Evolutionary conservation across 2,797 vertebrate genomes (phyloP).

Genomic region (Hydrophis major): DNA sequence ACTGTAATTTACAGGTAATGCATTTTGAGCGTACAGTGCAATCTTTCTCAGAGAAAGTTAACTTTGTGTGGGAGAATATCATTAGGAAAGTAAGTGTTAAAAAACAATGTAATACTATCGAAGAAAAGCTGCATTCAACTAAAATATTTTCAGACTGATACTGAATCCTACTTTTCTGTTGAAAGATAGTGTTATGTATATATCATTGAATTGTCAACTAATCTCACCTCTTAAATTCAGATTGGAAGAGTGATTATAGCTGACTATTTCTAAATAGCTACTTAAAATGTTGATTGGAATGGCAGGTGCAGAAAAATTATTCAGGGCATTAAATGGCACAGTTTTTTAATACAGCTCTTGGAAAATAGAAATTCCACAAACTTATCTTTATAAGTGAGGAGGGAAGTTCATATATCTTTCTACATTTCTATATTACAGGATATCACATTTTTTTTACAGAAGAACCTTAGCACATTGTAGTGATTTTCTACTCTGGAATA

Average conservation of each 20-base stretch:
- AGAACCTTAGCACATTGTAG: background rate
- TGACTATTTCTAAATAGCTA: background rate
- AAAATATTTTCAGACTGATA: background rate
- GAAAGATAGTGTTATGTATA: background rate
- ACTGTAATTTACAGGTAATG: background rate
- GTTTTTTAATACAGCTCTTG: background rate
- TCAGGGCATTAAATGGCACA: background rate
- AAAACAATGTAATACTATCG: background rate
- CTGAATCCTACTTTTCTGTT: background rate
- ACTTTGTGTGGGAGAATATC: background rate
- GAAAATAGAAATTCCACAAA: background rate
- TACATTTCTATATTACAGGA: background rate
- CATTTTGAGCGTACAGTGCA: background rate
- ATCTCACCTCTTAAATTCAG: background rate
- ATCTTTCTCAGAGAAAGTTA: background rate
- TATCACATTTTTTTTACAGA: background rate
- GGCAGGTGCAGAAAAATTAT: background rate
- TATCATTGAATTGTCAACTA: background rate
- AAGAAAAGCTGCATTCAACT: background rate
- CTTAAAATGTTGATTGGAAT: background rate
- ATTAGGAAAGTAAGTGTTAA: background rate
- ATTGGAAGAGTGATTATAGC: background rate
- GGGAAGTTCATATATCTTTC: background rate
- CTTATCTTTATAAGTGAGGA: background rate
- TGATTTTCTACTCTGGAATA: background rate